Evolutionary conservation across 1,140 invertebrate species (phyloP), one percentile per base, ranked within the genome.

Genomic region (Anastatus disparis): DNA sequence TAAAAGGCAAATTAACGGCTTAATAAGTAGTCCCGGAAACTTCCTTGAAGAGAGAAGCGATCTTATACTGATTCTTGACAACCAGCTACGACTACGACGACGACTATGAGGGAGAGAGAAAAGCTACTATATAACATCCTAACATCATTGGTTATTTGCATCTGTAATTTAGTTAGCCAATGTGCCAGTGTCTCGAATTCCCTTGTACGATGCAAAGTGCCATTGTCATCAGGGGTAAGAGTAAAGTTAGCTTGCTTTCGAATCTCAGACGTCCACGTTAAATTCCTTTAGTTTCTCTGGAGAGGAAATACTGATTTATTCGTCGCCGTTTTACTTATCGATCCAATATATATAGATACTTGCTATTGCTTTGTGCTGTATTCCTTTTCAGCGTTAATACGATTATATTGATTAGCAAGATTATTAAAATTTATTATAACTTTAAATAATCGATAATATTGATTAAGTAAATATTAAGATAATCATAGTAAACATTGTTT

Each of bases 111-210:
- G n/a, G n/a, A n/a, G n/a, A n/a, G n/a, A n/a, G n/a, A n/a, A n/a
- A n/a, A n/a, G n/a, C n/a, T n/a, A n/a, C n/a, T n/a, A n/a, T n/a
- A n/a, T n/a, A n/a, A n/a, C n/a, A n/a, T n/a, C n/a, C n/a, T n/a
- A 73, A 75, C 73, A 75, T 56, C 67, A 71, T 22, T 74, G 75
- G 74, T 78, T 80, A 82, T 81, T 82, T 81, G 80, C 80, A 80
- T 80, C 80, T 71, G 77, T 80, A 82, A 82, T 82, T 81, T 74
- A 78, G 79, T 81, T 81, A 80, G 76, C 72, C 72, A 76, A 35
- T 40, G 65, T 42, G 44, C 66, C 61, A 66, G 71, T 63, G 68
- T 4, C 75, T 73, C 68, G 70, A 42, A 64, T 53, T 71, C 70
- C 75, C 71, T 52, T 31, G 38, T 13, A 72, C n/a, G 75, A 81